These are phyloP conservation scores for Hirtodrosophila cameraria DNA, from an alignment of 2,888 invertebrate genomes.

Conservation along the genomic window DNA sequence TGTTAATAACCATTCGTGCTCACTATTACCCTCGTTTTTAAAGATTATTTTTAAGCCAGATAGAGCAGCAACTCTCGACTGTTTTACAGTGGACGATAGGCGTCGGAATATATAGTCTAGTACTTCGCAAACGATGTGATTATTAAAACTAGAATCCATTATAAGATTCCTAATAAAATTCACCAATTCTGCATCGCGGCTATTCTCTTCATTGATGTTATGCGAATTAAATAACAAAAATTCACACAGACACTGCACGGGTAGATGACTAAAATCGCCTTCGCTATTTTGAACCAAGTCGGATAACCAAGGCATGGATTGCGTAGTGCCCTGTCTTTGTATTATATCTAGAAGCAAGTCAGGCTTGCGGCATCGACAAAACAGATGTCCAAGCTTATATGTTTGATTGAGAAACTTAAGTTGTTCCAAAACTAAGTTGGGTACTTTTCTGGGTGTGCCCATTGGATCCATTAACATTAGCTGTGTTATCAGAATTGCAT, in stretches of 20 bases:
- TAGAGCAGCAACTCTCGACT: constrained; percentile 90
- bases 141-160: constrained; percentile 85
- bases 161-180: constrained; percentile 86
- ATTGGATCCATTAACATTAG: constrained; percentile 93
- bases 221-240: constrained; percentile 91
- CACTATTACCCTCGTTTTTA: constrained; percentile 82
- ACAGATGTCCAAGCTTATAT: constrained; percentile 93
- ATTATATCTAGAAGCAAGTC: constrained; percentile 97
- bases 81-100: constrained; percentile 91
- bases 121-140: constrained; percentile 89
- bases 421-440: constrained; percentile 90
- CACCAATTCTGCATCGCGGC: constrained; percentile 89
- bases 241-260: constrained; percentile 99
- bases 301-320: constrained; percentile 98
- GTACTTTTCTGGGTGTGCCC: constrained; percentile 93
- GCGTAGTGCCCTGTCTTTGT: constrained; percentile 93
- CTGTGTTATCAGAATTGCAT: constrained; percentile 93
- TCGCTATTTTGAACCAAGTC: constrained; percentile 96
- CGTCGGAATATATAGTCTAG: constrained; percentile 95
- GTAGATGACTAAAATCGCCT: constrained; percentile 90
- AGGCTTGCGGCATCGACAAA: constrained; percentile 94
- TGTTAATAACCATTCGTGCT: constrained; percentile 86
- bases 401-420: constrained; percentile 90
- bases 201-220: constrained; percentile 88
- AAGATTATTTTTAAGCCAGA: constrained; percentile 89